Percentiles rank a stretch among this genome's conserved stretches.
These are phyloP conservation scores for Cyphomyrus plagiostoma DNA, from an alignment of 2,113 vertebrate species.

Conservation along the genomic window DNA sequence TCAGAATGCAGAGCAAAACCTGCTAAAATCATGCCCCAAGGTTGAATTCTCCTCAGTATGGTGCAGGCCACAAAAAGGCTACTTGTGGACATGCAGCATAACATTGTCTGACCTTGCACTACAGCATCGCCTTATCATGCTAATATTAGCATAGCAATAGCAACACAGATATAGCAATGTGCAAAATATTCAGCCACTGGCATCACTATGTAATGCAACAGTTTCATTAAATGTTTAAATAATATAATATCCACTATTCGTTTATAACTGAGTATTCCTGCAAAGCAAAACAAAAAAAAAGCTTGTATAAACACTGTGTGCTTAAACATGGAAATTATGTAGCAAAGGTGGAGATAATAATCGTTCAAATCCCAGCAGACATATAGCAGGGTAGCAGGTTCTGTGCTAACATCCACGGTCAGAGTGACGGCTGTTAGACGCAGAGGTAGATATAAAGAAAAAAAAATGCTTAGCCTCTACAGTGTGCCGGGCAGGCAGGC, in stretches of 20 bases:
- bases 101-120: slow-evolving; percentile 3
- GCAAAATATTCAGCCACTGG: background rate
- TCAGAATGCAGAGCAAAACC: background rate
- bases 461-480: slow-evolving; percentile 31
- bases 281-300: background rate
- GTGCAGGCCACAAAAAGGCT: background rate
- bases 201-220: background rate
- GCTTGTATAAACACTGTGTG: background rate
- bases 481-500: slow-evolving; percentile 9
- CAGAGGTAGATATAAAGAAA: background rate
- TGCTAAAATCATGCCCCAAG: background rate
- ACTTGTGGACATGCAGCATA: background rate
- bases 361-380: background rate
- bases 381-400: background rate
- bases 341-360: background rate
- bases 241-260: background rate
- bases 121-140: background rate
- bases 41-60: background rate
- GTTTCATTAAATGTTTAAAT: background rate
- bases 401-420: background rate
- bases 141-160: background rate
- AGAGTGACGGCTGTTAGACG: background rate
- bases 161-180: background rate
- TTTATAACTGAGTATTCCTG: background rate
- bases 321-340: background rate